Conservation (phyloP, 2,797 vertebrate species). For the Rhabdomys pumilio region DNA sequence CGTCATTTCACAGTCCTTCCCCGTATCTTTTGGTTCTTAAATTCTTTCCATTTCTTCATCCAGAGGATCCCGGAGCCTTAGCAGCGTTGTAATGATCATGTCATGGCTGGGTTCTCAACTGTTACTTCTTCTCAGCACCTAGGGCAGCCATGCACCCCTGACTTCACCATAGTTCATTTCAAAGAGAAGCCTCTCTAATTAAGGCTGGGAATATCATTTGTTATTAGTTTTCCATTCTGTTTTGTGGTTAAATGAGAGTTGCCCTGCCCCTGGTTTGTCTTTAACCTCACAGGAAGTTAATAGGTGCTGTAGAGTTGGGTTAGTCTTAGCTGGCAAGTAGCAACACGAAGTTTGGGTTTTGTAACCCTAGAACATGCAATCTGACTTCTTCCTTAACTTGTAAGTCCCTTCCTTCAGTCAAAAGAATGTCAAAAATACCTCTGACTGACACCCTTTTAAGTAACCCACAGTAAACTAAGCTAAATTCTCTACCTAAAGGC, state of each 20-base stretch:
- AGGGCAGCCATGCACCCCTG: too few relatives aligned
- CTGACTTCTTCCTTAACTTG: neutral
- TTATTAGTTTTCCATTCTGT: neutral
- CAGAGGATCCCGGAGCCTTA: neutral
- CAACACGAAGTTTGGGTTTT: neutral
- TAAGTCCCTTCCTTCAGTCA: neutral
- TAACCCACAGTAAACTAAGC: neutral
- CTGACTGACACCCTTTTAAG: neutral
- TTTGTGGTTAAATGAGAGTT: neutral
- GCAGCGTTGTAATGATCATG: neutral
- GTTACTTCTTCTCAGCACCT: neutral
- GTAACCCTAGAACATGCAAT: neutral
- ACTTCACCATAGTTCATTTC: neutral
- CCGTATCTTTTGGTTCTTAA: neutral
- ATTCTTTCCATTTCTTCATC: neutral
- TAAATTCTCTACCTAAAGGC: neutral
- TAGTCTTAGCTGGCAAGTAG: neutral
- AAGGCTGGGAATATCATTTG: neutral
- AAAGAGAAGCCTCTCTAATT: neutral
- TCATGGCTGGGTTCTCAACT: neutral
- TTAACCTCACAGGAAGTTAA: neutral
- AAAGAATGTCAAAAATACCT: neutral
- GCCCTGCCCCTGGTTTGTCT: neutral
- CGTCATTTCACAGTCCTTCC: too few relatives aligned
- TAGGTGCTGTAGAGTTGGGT: neutral